These are phyloP conservation scores for Tapera naevia DNA, from an alignment of 2,797 vertebrate species.

Conservation along the genomic window DNA sequence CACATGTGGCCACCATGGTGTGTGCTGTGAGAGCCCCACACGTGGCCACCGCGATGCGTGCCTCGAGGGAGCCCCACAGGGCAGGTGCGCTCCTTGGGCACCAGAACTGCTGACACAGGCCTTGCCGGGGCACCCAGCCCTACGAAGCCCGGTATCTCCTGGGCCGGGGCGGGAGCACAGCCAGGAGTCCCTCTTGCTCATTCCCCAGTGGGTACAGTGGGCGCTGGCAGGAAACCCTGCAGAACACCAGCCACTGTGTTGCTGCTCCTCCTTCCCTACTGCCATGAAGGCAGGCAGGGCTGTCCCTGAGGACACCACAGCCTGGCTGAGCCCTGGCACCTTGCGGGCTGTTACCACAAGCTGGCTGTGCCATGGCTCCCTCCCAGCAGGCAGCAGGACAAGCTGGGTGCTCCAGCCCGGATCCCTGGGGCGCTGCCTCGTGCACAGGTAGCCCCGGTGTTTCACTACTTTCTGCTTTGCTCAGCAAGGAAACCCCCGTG, in stretches of 20 bases:
- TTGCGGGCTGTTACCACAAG: neutral
- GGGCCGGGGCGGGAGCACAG: neutral
- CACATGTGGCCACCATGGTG: accelerated
- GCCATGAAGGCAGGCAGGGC: neutral
- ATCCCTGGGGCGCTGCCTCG: accelerated
- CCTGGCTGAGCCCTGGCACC: neutral
- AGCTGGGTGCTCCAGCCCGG: neutral
- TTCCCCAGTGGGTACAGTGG: accelerated
- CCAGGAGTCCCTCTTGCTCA: accelerated
- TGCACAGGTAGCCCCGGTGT: accelerated
- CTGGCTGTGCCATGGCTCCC: neutral
- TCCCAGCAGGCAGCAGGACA: neutral
- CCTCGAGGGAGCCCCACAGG: no score
- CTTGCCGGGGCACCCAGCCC: accelerated
- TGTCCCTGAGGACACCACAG: neutral
- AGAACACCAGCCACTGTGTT: no score
- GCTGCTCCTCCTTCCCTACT: neutral
- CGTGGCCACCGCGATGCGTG: no score
- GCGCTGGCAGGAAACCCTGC: neutral
- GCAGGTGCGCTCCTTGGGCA: no score
- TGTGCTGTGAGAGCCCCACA: accelerated
- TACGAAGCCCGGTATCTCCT: neutral
- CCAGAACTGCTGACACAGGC: neutral
- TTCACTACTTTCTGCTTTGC: neutral
- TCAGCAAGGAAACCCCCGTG: neutral